Percentiles rank a stretch among this genome's conserved stretches.
phyloP scores from a whole-genome alignment of 53 echinoderm and acorn worm species.

The Mesocentrotus franciscanus region DNA sequence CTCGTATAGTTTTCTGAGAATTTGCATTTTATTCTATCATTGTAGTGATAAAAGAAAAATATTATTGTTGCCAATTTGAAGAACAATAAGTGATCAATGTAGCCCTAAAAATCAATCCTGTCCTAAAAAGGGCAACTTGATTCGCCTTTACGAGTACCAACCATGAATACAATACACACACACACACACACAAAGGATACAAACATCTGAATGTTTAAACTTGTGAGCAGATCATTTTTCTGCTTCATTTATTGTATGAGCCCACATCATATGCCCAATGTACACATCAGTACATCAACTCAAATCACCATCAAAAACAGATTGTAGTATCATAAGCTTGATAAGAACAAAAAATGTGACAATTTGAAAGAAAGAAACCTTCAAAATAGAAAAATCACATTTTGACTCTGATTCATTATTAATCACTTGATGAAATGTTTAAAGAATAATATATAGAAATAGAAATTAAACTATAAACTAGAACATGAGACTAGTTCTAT shows the following conservation, averaged over 20 bases:
- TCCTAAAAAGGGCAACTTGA: too few relatives aligned
- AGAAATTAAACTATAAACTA: conserved; percentile 7
- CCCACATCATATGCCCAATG: conserved; percentile 65
- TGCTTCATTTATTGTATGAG: conserved; percentile 61
- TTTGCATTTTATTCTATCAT: too few relatives aligned
- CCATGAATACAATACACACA: too few relatives aligned
- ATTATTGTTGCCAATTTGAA: too few relatives aligned
- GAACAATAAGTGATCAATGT: too few relatives aligned
- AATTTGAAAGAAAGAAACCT: conserved; percentile 20
- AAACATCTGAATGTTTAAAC: conserved; percentile 14
- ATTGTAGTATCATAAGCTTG: conserved; percentile 26
- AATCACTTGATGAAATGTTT: not conserved
- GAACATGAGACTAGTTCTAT: not conserved
- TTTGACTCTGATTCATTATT: not conserved
- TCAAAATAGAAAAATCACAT: not conserved
- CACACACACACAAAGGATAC: not conserved
- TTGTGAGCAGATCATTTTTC: conserved; percentile 21
- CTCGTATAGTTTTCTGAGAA: too few relatives aligned
- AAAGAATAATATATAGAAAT: not conserved
- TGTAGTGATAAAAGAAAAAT: too few relatives aligned
- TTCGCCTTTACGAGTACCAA: too few relatives aligned
- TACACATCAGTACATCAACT: conserved; percentile 58
- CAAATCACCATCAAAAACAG: conserved; percentile 26
- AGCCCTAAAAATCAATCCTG: too few relatives aligned
- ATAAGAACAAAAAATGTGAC: conserved; percentile 26